A percentile compares a stretch with the other conserved stretches of the same genome.
phyloP scores from a whole-genome alignment of 2,888 invertebrate species.

The Gortyna flavago region DNA sequence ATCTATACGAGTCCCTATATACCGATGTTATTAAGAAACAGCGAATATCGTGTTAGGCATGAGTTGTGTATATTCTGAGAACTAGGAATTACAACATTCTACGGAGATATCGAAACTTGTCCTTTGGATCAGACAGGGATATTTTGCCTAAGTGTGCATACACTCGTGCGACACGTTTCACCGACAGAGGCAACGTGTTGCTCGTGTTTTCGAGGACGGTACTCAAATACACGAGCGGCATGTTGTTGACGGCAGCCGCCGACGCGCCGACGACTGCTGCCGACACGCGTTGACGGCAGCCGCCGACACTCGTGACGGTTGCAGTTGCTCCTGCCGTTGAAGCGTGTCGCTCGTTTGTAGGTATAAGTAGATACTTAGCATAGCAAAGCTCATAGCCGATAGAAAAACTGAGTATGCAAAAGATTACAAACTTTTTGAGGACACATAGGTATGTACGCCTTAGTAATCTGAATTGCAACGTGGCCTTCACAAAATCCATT shows the following conservation, averaged over 20 bases:
- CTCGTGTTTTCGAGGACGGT: no score
- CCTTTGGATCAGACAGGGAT: not conserved
- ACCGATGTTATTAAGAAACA: not conserved
- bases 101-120: not conserved
- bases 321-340: no score
- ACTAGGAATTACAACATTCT: no score
- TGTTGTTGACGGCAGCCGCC: no score
- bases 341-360: no score
- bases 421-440: not conserved
- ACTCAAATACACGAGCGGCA: no score
- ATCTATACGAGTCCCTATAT: not conserved
- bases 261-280: no score
- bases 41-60: not conserved
- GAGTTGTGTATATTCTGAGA: not conserved
- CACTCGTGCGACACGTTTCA: no score
- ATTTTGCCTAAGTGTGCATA: not conserved
- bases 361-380: not conserved
- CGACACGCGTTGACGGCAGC: no score
- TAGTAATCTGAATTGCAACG: not conserved
- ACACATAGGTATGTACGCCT: not conserved
- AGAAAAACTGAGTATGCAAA: not conserved
- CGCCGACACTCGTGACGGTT: no score
- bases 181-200: no score
- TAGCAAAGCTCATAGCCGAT: not conserved
- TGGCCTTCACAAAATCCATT: not conserved